Conservation (phyloP, 2,113 vertebrate species). For the Telmatochromis brichardi region DNA sequence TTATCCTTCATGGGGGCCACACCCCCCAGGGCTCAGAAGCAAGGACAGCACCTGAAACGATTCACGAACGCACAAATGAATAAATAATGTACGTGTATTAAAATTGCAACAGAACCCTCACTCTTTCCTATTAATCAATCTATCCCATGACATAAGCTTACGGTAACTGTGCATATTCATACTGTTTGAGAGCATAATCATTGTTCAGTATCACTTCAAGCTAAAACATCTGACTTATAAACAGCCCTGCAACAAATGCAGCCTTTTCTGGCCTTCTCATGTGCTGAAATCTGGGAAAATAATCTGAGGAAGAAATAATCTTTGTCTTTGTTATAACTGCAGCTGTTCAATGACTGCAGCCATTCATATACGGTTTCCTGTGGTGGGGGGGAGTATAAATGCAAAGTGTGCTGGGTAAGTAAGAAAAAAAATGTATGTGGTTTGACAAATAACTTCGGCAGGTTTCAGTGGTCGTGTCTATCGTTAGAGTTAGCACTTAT, state of each 20-base stretch:
- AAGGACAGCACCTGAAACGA: not conserved
- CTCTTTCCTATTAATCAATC: not conserved
- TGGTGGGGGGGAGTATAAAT: not conserved
- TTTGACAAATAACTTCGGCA: not conserved
- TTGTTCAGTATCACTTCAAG: not conserved
- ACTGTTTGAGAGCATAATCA: not conserved
- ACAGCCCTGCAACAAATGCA: not conserved
- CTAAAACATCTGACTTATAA: not conserved
- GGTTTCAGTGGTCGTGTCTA: not conserved
- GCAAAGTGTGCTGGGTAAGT: not conserved
- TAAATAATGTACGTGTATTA: not conserved
- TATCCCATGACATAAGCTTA: not conserved
- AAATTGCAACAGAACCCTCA: not conserved
- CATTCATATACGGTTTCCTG: not conserved
- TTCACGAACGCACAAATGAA: not conserved
- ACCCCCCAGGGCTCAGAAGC: not conserved
- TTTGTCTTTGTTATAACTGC: not conserved
- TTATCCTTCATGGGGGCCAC: not conserved
- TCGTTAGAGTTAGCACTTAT: conserved; percentile 40
- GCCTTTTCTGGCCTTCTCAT: not conserved
- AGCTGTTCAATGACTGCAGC: not conserved
- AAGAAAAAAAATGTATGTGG: not conserved
- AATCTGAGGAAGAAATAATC: not conserved
- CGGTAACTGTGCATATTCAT: not conserved
- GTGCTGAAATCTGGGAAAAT: not conserved